Base-by-base conservation (phyloP, 2,888 invertebrate species). In the Pseudanteris insignis region DNA sequence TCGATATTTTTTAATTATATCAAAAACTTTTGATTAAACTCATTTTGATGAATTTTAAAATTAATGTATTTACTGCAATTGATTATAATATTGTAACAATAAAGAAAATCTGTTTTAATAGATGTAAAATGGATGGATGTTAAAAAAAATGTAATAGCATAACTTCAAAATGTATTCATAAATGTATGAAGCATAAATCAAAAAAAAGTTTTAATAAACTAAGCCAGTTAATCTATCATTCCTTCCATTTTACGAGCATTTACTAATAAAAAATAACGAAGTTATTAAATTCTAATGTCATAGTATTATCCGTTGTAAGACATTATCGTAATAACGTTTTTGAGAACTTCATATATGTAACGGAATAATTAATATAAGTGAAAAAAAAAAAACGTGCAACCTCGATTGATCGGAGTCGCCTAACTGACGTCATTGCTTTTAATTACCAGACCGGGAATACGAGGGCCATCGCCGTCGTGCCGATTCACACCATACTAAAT, bases 401-500 rank as follows among this genome's bases (percentile, higher is more conserved):
- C 54, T 67, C 67, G 67, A 58, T 65, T 66, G 79, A 67, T 58
- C 64, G 64, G 25, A 47, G 51, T 36, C 62, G 58, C 46, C 50
- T 65, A 65, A 66, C 63, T 66, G 44, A 66, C 68, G 67, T 60
- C 57, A 47, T 28, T 67, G 61, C 71, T 73, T 73, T 73, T 73
- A 74, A 55, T 75, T 83, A 84, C 68, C 85, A 89, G 89, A 82
- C 88, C 88, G 67, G 87, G 88, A 63, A 86, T 90, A 85, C 87
- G 92, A 71, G 91, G 91, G 74, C 89, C 90, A 32, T 91, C 91
- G 57, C 91, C 92, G 60, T 88, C 91, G 69, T 87, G 91, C 81
- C 87, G 92, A 82, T 92, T 91, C 82, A 91, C 92, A 80, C 92
- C 92, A 67, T 92, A 92, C 83, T 92, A 84, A 83, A 76, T 74